phyloP scores from a whole-genome alignment of 2,797 vertebrate genomes.

The Helostoma temminkii region DNA sequence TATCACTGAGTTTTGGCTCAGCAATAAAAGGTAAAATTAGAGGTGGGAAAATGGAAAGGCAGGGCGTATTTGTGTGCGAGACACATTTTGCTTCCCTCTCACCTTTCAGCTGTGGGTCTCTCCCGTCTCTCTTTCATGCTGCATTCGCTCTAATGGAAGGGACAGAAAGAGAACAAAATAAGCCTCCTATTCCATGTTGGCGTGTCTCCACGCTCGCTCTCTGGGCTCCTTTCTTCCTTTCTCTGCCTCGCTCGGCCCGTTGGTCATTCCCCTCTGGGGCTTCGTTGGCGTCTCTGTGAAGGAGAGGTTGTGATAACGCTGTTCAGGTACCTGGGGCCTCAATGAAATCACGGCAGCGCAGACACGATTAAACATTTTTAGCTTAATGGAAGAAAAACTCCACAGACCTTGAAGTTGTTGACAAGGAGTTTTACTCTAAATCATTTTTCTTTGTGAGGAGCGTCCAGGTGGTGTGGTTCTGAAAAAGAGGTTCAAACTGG shows the following conservation, averaged over 20 bases:
- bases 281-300: background rate
- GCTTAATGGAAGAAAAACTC: slow-evolving; percentile 36
- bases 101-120: background rate
- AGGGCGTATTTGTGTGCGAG: background rate
- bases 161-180: slow-evolving; percentile 10
- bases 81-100: slow-evolving; percentile 17
- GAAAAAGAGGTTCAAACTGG: no score
- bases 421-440: background rate
- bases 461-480: no score
- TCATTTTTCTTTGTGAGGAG: slow-evolving; percentile 1
- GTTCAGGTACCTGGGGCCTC: slow-evolving; percentile 38
- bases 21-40: slow-evolving; percentile 24
- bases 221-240: background rate
- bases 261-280: slow-evolving; percentile 33
- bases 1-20: slow-evolving; percentile 33
- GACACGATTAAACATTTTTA: slow-evolving; percentile 44
- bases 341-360: slow-evolving; percentile 36
- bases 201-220: background rate
- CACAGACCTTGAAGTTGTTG: slow-evolving; percentile 48
- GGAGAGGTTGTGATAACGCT: slow-evolving; percentile 23
- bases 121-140: slow-evolving; percentile 7
- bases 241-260: slow-evolving; percentile 4
- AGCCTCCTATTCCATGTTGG: slow-evolving; percentile 3
- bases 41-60: background rate
- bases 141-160: slow-evolving; percentile 9